Conservation (phyloP, 2,888 invertebrate genomes). For the Sussaba pulchella region DNA sequence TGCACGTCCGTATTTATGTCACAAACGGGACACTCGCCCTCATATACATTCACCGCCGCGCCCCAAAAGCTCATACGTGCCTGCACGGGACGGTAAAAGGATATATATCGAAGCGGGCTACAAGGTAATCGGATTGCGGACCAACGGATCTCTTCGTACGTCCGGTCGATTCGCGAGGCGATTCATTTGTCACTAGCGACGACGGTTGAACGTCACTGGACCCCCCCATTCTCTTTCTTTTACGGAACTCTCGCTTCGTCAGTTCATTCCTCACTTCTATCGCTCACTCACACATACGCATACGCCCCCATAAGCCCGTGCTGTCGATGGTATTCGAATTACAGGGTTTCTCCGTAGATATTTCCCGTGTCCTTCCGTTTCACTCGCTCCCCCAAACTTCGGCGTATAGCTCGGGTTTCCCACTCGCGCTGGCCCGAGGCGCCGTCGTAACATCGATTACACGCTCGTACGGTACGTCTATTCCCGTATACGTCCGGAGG, state of each 20-base stretch:
- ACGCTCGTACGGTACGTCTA: conserved; percentile 56
- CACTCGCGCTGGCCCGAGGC: conserved; percentile 1
- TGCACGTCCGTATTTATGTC: conserved; percentile 31
- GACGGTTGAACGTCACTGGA: conserved; percentile 33
- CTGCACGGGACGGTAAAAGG: conserved; percentile 47
- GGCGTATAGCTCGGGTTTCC: conserved; percentile 12
- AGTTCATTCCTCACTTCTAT: conserved; percentile 22
- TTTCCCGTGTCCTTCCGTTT: conserved; percentile 11
- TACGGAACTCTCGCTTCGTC: conserved; percentile 18
- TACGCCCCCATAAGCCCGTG: background rate
- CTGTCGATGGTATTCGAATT: background rate
- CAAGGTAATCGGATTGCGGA: conserved; percentile 67
- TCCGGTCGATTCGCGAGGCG: conserved; percentile 60
- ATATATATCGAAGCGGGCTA: conserved; percentile 52
- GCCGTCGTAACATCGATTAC: conserved; percentile 55
- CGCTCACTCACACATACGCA: background rate
- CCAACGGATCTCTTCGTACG: conserved; percentile 56
- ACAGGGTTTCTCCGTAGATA: background rate
- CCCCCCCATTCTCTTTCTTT: conserved; percentile 30
- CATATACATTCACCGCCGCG: background rate
- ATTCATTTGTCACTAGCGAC: conserved; percentile 67
- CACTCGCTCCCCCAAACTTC: conserved; percentile 35
- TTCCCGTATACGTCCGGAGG: conserved; percentile 46
- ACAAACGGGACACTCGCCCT: background rate
- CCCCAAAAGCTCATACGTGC: conserved; percentile 38